Evolutionary conservation across 2,888 invertebrate species (phyloP), one percentile per base, ranked within the genome.

Genomic region (Balanococcus diminutus): DNA sequence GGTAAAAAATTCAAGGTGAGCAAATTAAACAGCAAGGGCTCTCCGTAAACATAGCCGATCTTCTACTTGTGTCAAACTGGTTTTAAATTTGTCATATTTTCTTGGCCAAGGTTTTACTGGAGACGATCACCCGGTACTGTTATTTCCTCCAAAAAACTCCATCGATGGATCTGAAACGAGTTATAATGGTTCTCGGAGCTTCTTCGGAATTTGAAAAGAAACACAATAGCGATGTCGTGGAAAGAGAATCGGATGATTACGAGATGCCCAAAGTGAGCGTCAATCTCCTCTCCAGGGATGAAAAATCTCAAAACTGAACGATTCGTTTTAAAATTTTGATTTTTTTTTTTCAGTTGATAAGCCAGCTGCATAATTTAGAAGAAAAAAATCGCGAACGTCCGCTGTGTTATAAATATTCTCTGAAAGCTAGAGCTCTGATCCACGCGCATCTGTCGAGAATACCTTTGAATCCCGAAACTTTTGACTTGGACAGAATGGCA

Each of bases 371-470:
- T 0, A 96, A 98, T 90, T 91, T 99, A 36, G 95, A 95, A 87
- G 99, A 98, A 90, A 99, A 98, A 91, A 98, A 98, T 90, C 97
- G 97, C 89, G 99, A 99, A 90, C 93, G 94, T 88, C 99, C 99
- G 0, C 91, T 99, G 22, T 98, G 98, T 90, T 94, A 95, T 87
- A 93, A 95, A 84, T 99, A 98, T 91, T 98, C 98, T 88, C 94
- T 96, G 88, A 96, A 95, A 90, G 96, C 99, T 0, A 92, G 99
- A 72, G 96, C 98, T 25, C 91, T 99, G 25, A 91, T 99, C n/a
- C 97, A 98, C 90, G 98, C 98, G 1, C 99, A 99, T 91, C 92
- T 99, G 84, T 93, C 94, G n/a, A 93, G 99, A 82, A 93, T 98
- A 89, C 91, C 92, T 1, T 90, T 97, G 25, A 95, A 95, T 88